Percentiles rank a stretch among this genome's conserved stretches.
Evolutionary conservation across 2,113 vertebrate species (phyloP).

Genomic region (Physeter macrocephalus): DNA sequence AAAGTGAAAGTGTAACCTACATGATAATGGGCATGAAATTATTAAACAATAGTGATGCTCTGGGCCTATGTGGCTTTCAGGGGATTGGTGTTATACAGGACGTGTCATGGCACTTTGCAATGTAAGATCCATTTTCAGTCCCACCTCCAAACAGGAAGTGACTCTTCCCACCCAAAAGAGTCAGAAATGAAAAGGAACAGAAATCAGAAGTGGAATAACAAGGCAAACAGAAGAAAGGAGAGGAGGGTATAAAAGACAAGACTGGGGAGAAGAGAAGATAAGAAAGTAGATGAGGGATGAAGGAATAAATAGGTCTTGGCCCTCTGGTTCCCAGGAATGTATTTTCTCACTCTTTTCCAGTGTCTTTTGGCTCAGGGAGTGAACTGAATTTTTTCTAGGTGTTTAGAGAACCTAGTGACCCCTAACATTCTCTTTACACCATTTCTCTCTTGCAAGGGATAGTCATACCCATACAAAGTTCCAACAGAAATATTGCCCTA

Average conservation of each 20-base stretch:
- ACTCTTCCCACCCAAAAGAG: neutral
- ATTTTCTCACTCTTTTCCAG: neutral
- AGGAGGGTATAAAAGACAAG: neutral
- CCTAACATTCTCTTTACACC: neutral
- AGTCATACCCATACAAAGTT: neutral
- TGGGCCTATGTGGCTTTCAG: neutral
- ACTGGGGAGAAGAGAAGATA: neutral
- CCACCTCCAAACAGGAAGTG: neutral
- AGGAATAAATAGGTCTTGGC: neutral
- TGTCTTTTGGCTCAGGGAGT: neutral
- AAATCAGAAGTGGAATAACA: neutral
- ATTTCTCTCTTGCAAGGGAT: neutral
- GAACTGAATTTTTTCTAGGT: neutral
- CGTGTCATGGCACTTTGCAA: neutral
- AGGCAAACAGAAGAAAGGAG: neutral
- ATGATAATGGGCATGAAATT: neutral
- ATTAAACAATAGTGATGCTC: neutral
- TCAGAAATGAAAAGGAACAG: neutral
- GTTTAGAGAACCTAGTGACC: neutral
- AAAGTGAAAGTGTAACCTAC: neutral
- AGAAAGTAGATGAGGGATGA: neutral
- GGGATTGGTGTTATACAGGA: neutral
- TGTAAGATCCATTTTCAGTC: neutral
- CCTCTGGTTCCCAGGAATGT: neutral
- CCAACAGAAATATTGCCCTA: neutral